Evolutionary conservation across 2,113 vertebrate genomes (phyloP).

Genomic region (Gnathonemus longibarbis): DNA sequence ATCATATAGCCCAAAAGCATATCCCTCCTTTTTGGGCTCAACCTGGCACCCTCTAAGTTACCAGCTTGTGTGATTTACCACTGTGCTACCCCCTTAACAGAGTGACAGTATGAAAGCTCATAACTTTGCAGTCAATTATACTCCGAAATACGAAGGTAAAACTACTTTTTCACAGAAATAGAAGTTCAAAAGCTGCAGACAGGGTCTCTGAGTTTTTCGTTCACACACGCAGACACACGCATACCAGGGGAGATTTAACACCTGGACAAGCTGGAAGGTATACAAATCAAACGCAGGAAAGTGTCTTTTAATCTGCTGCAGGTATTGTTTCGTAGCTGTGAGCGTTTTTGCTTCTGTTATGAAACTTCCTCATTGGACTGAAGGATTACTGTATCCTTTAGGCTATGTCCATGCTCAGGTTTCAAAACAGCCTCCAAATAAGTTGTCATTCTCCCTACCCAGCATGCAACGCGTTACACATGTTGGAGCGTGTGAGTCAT

Average conservation of each 20-base stretch:
- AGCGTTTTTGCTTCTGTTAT: slow-evolving; percentile 65
- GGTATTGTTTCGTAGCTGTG: slow-evolving; percentile 69
- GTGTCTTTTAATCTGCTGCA: slow-evolving; percentile 65
- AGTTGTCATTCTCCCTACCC: slow-evolving; percentile 43
- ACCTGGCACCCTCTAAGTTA: neutral
- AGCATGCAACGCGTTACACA: slow-evolving; percentile 25
- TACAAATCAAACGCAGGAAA: slow-evolving; percentile 55
- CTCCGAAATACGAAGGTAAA: neutral
- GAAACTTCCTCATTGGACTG: slow-evolving; percentile 52
- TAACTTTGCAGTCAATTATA: neutral
- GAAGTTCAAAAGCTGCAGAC: neutral
- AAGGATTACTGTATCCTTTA: slow-evolving; percentile 52
- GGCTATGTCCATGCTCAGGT: slow-evolving; percentile 58
- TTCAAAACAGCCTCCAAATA: slow-evolving; percentile 64
- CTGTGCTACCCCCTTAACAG: neutral
- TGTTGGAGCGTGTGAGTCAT: slow-evolving; percentile 31
- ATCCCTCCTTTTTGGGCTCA: neutral
- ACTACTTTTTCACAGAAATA: neutral
- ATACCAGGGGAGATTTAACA: slow-evolving; percentile 47
- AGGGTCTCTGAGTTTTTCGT: neutral
- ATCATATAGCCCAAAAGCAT: neutral
- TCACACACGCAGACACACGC: slow-evolving; percentile 13
- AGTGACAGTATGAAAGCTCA: neutral
- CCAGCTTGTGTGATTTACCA: neutral
- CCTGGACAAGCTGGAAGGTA: slow-evolving; percentile 56